Percentiles rank a stretch among this genome's conserved stretches.
These are phyloP conservation scores for Heliconius erato DNA, from an alignment of 2,888 invertebrate genomes.

Conservation along the genomic window DNA sequence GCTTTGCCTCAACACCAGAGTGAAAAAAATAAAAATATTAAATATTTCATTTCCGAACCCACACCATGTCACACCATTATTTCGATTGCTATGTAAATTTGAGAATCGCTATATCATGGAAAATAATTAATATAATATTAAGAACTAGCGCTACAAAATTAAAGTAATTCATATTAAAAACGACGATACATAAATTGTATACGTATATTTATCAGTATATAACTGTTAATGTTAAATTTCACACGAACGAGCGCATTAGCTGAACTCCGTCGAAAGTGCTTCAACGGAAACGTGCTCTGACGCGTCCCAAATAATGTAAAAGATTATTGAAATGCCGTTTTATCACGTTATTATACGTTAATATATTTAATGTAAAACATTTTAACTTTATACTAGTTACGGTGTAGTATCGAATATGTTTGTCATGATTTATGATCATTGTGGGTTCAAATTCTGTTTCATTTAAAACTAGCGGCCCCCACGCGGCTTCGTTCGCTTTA, in stretches of 20 bases:
- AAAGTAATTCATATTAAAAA: neutral
- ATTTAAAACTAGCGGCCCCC: too few species aligned
- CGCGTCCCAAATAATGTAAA: conserved; percentile 71
- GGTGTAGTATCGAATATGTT: neutral
- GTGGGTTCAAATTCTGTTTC: neutral
- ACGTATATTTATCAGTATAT: neutral
- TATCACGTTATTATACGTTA: neutral
- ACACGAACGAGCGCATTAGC: conserved; percentile 67
- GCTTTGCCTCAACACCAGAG: too few species aligned
- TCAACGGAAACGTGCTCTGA: conserved; percentile 66
- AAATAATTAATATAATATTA: too few species aligned
- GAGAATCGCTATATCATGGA: too few species aligned
- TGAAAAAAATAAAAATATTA: too few species aligned
- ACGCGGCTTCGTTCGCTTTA: too few species aligned
- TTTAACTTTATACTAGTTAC: neutral
- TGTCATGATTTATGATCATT: too few species aligned
- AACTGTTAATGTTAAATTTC: neutral
- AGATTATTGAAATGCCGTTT: conserved; percentile 56
- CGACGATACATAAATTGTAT: too few species aligned
- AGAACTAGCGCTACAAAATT: too few species aligned
- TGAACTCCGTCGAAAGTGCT: conserved; percentile 58
- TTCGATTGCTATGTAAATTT: too few species aligned
- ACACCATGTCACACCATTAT: too few species aligned
- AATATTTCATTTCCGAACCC: too few species aligned
- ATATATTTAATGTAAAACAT: neutral